These are phyloP conservation scores for Bolborhynchus lineola DNA, from an alignment of 2,113 vertebrate species.

Conservation along the genomic window DNA sequence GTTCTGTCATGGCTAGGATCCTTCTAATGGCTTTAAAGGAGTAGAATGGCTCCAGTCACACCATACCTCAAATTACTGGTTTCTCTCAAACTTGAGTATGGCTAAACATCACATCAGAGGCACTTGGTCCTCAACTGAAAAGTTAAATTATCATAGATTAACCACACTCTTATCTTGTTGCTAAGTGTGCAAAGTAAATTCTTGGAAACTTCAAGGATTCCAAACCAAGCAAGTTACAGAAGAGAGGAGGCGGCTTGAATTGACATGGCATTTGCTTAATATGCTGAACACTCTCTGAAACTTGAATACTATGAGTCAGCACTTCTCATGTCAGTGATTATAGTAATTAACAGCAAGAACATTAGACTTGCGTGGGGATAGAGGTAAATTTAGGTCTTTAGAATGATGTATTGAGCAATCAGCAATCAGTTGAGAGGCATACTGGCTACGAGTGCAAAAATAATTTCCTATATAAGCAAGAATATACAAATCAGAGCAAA, in stretches of 20 bases:
- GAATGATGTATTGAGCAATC: conserved; percentile 39
- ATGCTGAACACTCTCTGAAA: conserved; percentile 39
- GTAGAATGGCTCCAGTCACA: neutral
- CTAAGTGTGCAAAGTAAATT: neutral
- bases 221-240: conserved; percentile 9
- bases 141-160: neutral
- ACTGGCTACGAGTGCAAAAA: conserved; percentile 29
- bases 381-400: conserved; percentile 63
- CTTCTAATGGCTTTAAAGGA: neutral
- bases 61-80: neutral
- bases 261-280: conserved; percentile 16
- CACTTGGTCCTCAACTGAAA: neutral
- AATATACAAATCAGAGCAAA: conserved; percentile 10
- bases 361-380: conserved; percentile 18
- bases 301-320: conserved; percentile 59
- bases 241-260: conserved; percentile 14
- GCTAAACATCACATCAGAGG: neutral
- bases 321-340: conserved; percentile 58
- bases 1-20: neutral
- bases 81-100: neutral
- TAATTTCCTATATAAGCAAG: conserved; percentile 18
- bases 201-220: neutral
- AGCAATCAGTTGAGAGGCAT: conserved; percentile 23
- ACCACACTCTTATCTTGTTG: neutral
- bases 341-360: conserved; percentile 65